Base-by-base conservation (phyloP, 1,140 invertebrate species). In the Zophobas morio region DNA sequence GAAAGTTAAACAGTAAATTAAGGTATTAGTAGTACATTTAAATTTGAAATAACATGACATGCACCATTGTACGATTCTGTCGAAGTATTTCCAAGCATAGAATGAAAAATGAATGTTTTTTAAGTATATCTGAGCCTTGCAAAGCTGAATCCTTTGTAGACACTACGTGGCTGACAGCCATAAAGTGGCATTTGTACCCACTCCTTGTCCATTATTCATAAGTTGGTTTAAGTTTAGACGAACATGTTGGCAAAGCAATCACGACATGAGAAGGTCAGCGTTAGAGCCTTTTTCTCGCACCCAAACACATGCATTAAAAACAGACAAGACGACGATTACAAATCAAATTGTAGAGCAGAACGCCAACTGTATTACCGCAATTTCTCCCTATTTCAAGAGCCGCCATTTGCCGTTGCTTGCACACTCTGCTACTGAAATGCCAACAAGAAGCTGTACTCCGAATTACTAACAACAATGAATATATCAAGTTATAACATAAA, bases 231-330 rank as follows among this genome's bases (percentile, higher is more conserved):
- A 63, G 47, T 73, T 73, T 73, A 73, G 54, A 63, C 40, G 54
- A 63, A 75, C 56, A 75, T 75, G 74, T 75, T 54, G 54, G 49
- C 47, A 75, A 56, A 57, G 71, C 71, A 73, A 73, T 73, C 71
- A 73, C 51, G 71, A 73, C 47, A 54, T 35, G 51, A 73, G 40
- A 47, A 73, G 54, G 54, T 57, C 51, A 57, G 37, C 49, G 36
- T 39, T 73, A 49, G 51, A 57, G 53, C 71, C 49, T 57, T 73
- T 73, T 49, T 49, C 49, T 56, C 33, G 35, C 47, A 73, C 51
- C 37, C 47, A 57, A 73, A 73, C 54, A 39, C 51, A 35, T 54
- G 51, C 51, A 73, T 73, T 73, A 42, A 42, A 72, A 57, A 73
- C 51, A 73, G 71, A 73, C 51, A 37, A 56, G 39, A 73, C 2